Evolutionary conservation across 2,888 invertebrate genomes (phyloP).

Genomic region (Rhogogaster chlorosoma): DNA sequence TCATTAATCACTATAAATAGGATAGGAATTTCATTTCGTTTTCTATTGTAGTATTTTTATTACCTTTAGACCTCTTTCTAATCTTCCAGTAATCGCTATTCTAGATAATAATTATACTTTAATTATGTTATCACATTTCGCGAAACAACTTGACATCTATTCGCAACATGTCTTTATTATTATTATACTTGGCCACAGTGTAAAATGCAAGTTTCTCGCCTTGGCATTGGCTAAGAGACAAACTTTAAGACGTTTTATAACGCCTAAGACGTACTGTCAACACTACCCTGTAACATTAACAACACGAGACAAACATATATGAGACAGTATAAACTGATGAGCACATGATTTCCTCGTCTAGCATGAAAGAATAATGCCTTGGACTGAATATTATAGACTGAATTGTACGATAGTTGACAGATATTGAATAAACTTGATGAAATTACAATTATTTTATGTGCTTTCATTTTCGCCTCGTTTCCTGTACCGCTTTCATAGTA

Average conservation of each 20-base stretch:
- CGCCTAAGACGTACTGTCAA: background rate
- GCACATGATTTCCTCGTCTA: background rate
- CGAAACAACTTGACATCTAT: background rate
- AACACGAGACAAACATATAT: background rate
- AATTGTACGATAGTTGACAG: conserved; percentile 20
- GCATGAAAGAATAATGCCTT: background rate
- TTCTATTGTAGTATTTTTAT: background rate
- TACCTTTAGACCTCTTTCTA: background rate
- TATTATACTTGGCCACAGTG: background rate
- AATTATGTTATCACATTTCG: background rate
- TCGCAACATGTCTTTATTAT: background rate
- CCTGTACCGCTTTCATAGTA: conserved; percentile 16
- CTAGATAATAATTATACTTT: background rate
- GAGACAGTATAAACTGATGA: background rate
- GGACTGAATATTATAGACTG: background rate
- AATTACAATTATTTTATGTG: conserved; percentile 13
- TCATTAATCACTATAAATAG: background rate
- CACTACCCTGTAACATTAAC: background rate
- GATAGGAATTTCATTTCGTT: background rate
- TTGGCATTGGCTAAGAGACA: background rate
- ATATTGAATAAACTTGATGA: conserved; percentile 40
- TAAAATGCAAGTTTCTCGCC: background rate
- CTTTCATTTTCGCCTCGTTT: conserved; percentile 34
- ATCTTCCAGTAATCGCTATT: background rate
- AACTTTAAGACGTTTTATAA: background rate